Evolutionary conservation across 2,113 vertebrate species (phyloP).

Genomic region (Poicephalus meyeri): DNA sequence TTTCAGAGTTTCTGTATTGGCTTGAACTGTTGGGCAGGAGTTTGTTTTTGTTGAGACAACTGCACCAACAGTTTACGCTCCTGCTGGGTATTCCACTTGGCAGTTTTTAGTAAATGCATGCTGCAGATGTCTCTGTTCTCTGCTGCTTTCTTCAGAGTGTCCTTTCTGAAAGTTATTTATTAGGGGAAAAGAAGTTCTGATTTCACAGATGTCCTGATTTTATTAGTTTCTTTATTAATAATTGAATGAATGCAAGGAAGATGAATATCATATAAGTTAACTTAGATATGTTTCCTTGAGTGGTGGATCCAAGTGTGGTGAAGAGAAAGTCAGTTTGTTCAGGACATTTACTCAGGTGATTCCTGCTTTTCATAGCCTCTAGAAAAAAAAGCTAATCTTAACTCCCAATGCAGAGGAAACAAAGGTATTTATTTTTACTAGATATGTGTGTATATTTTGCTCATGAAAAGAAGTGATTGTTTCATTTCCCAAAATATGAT

Average conservation of each 20-base stretch:
- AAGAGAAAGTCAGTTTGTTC: background rate
- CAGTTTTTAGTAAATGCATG: background rate
- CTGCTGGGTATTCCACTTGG: background rate
- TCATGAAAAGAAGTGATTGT: background rate
- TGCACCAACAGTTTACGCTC: background rate
- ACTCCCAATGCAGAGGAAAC: background rate
- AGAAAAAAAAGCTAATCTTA: background rate
- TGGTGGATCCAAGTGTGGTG: background rate
- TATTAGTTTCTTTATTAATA: background rate
- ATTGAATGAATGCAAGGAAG: background rate
- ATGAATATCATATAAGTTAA: background rate
- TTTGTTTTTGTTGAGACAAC: background rate
- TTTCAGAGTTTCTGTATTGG: background rate
- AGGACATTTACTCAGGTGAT: background rate
- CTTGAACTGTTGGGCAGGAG: background rate
- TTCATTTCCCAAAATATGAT: background rate
- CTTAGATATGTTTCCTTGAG: background rate
- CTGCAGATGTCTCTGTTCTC: background rate
- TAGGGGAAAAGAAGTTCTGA: background rate
- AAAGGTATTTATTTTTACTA: background rate
- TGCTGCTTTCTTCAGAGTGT: background rate
- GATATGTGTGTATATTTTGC: background rate
- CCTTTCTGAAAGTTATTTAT: background rate
- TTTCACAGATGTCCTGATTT: background rate
- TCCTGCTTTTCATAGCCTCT: background rate